Evolutionary conservation across 1,140 invertebrate genomes (phyloP), one percentile per base, ranked within the genome.

Genomic region (Hycleus cichorii): DNA sequence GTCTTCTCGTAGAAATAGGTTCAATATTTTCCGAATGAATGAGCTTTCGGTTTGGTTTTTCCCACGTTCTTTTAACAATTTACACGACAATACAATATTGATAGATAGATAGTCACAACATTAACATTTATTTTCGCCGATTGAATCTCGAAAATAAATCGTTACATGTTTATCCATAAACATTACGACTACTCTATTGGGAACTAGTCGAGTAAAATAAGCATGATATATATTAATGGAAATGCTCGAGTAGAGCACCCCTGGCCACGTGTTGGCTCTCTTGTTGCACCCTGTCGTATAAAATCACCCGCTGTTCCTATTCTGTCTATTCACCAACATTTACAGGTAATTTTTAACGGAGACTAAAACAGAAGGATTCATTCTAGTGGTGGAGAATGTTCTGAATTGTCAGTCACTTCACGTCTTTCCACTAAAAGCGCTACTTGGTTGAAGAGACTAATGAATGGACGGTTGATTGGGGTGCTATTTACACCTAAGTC

Each of bases 321-420:
- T 49, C 26, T 32, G 26, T 38, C 8, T 10, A 25, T 44, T 24
- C 44, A 1, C 7, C 27, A 38, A 45, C 45, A 27, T 11, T 10
- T 9, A 12, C 4, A 18, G 4, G 27, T 18, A 69, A 50, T 58
- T 44, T 47, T 57, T 58, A 47, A 52, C 49, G 64, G 42, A 47
- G 61, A 49, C 55, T 63, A 55, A 60, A 57, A 57, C 18, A 18
- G 18, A 18, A 18, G 18, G 18, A 18, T 18, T 2, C 18, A 18
- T 18, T 18, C 18, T 18, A 18, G 18, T 18, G 51, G 43, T 64
- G 58, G 59, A 64, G 58, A 52, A 68, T 64, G 57, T 71, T 73
- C 74, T 73, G 75, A 77, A 75, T 73, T 73, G 71, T 73, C 64
- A 64, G 62, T 66, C 62, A 52, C 64, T 66, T 66, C 64, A 66